Evolutionary conservation across 2,113 vertebrate species (phyloP).

Genomic region (Phrynocephalus versicolor): DNA sequence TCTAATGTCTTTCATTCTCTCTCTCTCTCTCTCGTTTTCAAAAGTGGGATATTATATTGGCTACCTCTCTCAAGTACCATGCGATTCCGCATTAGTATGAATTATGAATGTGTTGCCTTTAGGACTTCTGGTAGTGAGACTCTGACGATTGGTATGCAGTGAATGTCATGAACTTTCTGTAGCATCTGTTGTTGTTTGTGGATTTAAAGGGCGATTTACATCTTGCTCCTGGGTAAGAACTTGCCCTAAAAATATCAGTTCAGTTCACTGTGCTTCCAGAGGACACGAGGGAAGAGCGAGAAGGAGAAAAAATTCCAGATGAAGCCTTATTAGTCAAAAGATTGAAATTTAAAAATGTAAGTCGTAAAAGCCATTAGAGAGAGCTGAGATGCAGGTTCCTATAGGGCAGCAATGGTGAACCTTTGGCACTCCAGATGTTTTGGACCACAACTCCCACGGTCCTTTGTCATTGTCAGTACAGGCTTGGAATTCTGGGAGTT

Average conservation of each 20-base stretch:
- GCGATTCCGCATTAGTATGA: conserved; percentile 57
- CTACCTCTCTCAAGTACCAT: conserved; percentile 41
- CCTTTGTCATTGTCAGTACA: too few relatives aligned
- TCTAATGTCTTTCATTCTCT: conserved; percentile 22
- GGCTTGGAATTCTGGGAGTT: too few relatives aligned
- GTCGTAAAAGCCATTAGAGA: too few relatives aligned
- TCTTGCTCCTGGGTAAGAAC: conserved; percentile 23
- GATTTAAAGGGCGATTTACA: conserved; percentile 48
- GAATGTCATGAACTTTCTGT: conserved; percentile 47
- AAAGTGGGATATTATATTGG: conserved; percentile 33
- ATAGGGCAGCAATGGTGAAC: too few relatives aligned
- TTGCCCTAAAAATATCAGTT: neutral
- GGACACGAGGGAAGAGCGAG: neutral
- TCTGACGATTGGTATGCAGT: conserved; percentile 52
- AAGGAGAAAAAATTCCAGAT: too few relatives aligned
- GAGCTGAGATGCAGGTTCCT: too few relatives aligned
- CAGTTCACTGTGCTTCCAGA: neutral
- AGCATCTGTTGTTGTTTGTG: conserved; percentile 40
- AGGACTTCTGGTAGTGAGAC: conserved; percentile 47
- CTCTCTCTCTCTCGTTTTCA: neutral
- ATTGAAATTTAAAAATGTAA: too few relatives aligned
- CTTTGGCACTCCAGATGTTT: too few relatives aligned
- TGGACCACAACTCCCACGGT: too few relatives aligned
- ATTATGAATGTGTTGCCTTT: conserved; percentile 64
- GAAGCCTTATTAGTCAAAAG: too few relatives aligned